These are phyloP conservation scores for Lumbricus terrestris DNA, from an alignment of 2,888 invertebrate genomes.

Conservation along the genomic window DNA sequence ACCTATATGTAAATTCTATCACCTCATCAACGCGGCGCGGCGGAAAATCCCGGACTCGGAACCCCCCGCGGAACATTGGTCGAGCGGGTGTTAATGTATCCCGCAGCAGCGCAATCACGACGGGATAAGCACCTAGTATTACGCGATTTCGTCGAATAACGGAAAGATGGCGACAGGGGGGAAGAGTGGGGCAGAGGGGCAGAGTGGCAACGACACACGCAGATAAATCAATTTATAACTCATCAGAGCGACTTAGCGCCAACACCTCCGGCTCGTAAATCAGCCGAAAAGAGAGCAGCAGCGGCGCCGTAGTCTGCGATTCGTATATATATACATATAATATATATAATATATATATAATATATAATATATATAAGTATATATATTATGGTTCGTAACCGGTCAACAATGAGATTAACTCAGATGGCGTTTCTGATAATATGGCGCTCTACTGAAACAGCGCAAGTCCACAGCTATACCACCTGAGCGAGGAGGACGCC, in stretches of 20 bases:
- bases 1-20: neutral
- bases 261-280: neutral
- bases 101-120: neutral
- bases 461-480: neutral
- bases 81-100: neutral
- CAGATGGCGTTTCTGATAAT: neutral
- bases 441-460: neutral
- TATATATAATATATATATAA: no score
- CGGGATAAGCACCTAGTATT: neutral
- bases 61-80: neutral
- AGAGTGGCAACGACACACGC: neutral
- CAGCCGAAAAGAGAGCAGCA: neutral
- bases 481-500: neutral
- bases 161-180: neutral
- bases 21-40: conserved; percentile 3
- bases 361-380: no score
- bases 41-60: neutral
- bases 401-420: neutral
- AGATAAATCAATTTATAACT: conserved; percentile 3
- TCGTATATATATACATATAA: no score
- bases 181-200: no score
- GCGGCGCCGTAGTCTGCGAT: no score
- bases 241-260: neutral
- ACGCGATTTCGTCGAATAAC: neutral
- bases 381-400: conserved; percentile 3